Base-by-base conservation (phyloP, 1,140 invertebrate genomes). In the Lepidotrigona ventralis region DNA sequence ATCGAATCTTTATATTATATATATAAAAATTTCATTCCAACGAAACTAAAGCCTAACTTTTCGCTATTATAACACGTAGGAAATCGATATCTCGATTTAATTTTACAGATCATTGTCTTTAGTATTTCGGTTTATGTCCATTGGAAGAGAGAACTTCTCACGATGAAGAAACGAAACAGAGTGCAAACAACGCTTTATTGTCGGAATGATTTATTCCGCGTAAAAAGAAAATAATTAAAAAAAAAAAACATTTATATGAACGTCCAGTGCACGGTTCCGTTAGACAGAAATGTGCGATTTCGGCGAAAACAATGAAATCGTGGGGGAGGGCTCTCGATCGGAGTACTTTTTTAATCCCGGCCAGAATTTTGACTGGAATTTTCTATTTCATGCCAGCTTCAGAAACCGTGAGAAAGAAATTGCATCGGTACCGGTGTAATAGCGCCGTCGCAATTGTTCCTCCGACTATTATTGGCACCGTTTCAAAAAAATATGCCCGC, bases 401-500 rank as follows among this genome's bases (percentile, higher is more conserved):
- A 46, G 73, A 33, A 76, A 63, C 56, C 73, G 73, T 63, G 58
- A 58, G 46, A 63, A 76, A 60, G 73, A 76, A 76, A 76, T 76
- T 46, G 73, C 73, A 63, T 63, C 39, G 73, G 29, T 21, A 23
- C 73, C 73, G 23, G 39, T 63, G 56, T 64, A 76, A 76, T 76
- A 64, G 58, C 58, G 63, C 21, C 33, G 58, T 46, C 39, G 56
- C 73, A 29, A 76, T 76, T 76, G 73, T 76, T 76, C 73, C 9
- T 76, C 58, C 56, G 33, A 23, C 56, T 76, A 29, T 33, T 58
- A 76, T 76, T 76, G 73, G 73, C 73, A 76, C 6, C 73, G n/a
- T 76, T 76, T 76, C 73, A 76, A 76, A 51, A n/a, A 64, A 64
- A 76, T 64, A 76, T 64, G 29, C 26, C 33, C 33, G 73, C 73